Evolutionary conservation across 2,888 invertebrate genomes (phyloP).

Genomic region (Nomada fucata): DNA sequence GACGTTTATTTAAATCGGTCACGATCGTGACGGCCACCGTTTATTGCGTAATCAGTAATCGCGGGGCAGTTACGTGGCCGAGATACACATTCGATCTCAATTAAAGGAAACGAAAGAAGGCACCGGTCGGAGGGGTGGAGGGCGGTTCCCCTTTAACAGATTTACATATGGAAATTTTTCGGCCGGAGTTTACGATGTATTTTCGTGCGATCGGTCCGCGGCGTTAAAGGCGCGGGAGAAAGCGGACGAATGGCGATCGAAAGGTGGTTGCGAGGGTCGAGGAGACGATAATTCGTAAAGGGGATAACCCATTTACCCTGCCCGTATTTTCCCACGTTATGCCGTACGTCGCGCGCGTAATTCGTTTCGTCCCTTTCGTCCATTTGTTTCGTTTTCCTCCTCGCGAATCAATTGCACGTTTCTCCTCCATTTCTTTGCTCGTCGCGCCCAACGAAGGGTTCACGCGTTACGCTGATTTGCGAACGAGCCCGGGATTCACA

Average conservation of each 20-base stretch:
- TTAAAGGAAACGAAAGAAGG: slow-evolving; percentile 49
- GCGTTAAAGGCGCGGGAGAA: slow-evolving; percentile 46
- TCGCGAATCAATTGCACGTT: too few species aligned
- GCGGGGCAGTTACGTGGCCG: slow-evolving; percentile 41
- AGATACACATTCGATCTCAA: slow-evolving; percentile 46
- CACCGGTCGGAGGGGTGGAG: slow-evolving; percentile 32
- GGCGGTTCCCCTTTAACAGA: slow-evolving; percentile 58
- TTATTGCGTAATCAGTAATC: slow-evolving; percentile 49
- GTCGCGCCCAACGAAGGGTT: too few species aligned
- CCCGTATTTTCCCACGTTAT: slow-evolving; percentile 23
- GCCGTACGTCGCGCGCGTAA: neutral
- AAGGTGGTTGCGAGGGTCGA: too few species aligned
- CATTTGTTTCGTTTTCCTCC: too few species aligned
- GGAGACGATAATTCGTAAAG: slow-evolving; percentile 42
- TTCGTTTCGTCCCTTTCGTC: too few species aligned
- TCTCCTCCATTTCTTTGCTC: too few species aligned
- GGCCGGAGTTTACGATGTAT: slow-evolving; percentile 48
- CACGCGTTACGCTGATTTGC: too few species aligned
- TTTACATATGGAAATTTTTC: slow-evolving; percentile 62
- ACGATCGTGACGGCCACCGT: slow-evolving; percentile 11
- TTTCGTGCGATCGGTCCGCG: slow-evolving; percentile 41
- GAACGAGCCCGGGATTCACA: neutral
- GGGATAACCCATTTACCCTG: slow-evolving; percentile 4
- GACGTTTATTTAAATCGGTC: slow-evolving; percentile 48
- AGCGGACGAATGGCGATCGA: slow-evolving; percentile 35